Base-by-base conservation (phyloP, 2,888 invertebrate genomes). In the Athalia cordata region DNA sequence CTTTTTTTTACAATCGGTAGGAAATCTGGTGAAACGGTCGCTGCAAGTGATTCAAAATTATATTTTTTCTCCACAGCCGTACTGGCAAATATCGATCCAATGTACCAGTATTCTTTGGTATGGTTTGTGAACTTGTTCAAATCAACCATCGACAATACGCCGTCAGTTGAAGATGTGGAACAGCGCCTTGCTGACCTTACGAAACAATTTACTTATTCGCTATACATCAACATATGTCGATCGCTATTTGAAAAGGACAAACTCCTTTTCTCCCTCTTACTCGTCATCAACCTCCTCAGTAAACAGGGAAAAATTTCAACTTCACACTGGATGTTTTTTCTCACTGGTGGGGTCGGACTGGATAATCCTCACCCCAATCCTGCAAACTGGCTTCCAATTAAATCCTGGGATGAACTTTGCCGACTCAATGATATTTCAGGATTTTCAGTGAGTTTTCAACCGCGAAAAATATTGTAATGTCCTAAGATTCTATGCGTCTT, bases 171-270 rank as follows among this genome's bases (percentile, higher is more conserved):
- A 82, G 95, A 96, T 81, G 94, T 98, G 15, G 91, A 92, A 0
- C 93, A 94, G 82, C 93, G 98, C 77, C 91, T 98, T 50, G 90
- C 91, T 75, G 96, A 96, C 89, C 91, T 99, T 81, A 94, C 94
- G 77, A 93, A 93, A 78, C 94, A 94, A 89, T 98, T 98, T 90
- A 97, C 97, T 0, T 96, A 96, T 87, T 97, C 96, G n/a, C 92
- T 98, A 0, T 98, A 98, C 86, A 93, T 94, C 61, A 98, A 98
- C 89, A 97, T 98, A 86, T 97, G 98, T 89, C 94, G 98, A 81
- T 98, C 98, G 89, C 92, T 98, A 77, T 98, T 98, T 90, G 98
- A 98, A 91, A 96, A 97, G 94, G 97, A 98, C 91, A 98, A 98
- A 91, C 92, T 98, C 78, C 93, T 98, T 79, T 98, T 98, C 91